phyloP scores from a whole-genome alignment of 2,888 invertebrate species.

The Drosophila borborema region DNA sequence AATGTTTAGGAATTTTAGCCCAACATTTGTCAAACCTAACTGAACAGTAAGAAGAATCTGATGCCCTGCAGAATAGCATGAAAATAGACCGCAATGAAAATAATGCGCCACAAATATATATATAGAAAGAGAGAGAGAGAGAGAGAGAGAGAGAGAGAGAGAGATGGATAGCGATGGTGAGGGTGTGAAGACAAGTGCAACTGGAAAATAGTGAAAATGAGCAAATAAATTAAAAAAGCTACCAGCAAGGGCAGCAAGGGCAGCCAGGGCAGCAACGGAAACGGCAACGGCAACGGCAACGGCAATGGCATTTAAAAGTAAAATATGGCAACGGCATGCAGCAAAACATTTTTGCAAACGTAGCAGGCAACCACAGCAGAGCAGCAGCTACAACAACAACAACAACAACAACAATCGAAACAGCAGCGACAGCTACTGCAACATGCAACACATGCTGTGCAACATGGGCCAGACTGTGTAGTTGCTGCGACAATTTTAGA shows the following conservation, averaged over 20 bases:
- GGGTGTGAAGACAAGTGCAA: slow-evolving; percentile 51
- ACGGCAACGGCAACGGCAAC: slow-evolving; percentile 63
- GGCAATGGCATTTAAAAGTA: slow-evolving; percentile 76
- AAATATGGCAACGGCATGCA: slow-evolving; percentile 77
- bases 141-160: neutral
- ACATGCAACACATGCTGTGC: slow-evolving; percentile 81
- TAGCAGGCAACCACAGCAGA: slow-evolving; percentile 53
- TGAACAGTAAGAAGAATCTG: neutral
- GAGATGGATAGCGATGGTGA: neutral
- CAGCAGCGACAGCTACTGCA: slow-evolving; percentile 53
- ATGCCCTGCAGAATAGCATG: slow-evolving; percentile 32
- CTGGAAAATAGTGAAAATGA: slow-evolving; percentile 76
- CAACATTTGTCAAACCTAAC: neutral
- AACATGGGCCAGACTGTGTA: slow-evolving; percentile 62
- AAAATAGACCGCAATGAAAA: slow-evolving; percentile 61
- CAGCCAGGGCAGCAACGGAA: slow-evolving; percentile 48
- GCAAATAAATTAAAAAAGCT: slow-evolving; percentile 78
- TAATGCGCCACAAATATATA: slow-evolving; percentile 42
- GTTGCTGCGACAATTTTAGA: slow-evolving; percentile 60
- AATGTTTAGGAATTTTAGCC: neutral
- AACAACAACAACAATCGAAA: slow-evolving; percentile 23
- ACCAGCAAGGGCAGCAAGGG: slow-evolving; percentile 37
- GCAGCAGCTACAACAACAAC: slow-evolving; percentile 15
- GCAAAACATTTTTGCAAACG: slow-evolving; percentile 78
- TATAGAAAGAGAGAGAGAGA: neutral